Base-by-base conservation (phyloP, 2,113 vertebrate genomes). In the Micronycteris hirsuta region DNA sequence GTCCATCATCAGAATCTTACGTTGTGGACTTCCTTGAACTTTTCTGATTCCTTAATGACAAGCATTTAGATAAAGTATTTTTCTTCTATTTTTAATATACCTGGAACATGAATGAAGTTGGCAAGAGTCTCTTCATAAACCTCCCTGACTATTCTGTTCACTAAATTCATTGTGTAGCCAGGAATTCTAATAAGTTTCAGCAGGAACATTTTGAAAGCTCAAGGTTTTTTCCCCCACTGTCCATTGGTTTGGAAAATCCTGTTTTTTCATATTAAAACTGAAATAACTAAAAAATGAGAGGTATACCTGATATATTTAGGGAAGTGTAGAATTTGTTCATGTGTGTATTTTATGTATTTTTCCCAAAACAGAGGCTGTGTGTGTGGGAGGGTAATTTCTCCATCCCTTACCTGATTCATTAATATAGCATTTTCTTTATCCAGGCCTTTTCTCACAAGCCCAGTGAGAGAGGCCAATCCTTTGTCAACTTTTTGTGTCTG, bases 261-360 rank as follows among this genome's bases (percentile, higher is more conserved):
- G 56, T 90, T 90, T 86, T 20, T 92, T 38, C 24, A 80, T 91
- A 94, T 96, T 87, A 92, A 70, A 92, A 92, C 38, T 92, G 70
- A 95, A 96, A 78, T 90, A 95, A 96, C 71, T 86, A 91, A 93
- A 96, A 92, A 56, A 20, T 61, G 41, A 89, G 61, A 73, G 20
- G 41, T 6, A 83, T 94, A 76, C 83, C 22, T 93, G 73, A 71
- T 85, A 56, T 82, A 49, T 92, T 89, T 95, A 80, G 10, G 68
- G n/a, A 67, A 70, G 26, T 67, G 33, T 28, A 49, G 28, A 77
- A 33, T 85, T 33, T 78, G 26, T 92, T 24, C 17, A 4, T 89
- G 7, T 96, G 7, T 80, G 31, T 47, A 31, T 91, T 87, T 86
- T 84, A 33, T 33, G n/a, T 61, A 3, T 31, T 71, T 41, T 73